These are phyloP conservation scores for Glaucomys volans DNA, from an alignment of 2,113 vertebrate species.

Conservation along the genomic window DNA sequence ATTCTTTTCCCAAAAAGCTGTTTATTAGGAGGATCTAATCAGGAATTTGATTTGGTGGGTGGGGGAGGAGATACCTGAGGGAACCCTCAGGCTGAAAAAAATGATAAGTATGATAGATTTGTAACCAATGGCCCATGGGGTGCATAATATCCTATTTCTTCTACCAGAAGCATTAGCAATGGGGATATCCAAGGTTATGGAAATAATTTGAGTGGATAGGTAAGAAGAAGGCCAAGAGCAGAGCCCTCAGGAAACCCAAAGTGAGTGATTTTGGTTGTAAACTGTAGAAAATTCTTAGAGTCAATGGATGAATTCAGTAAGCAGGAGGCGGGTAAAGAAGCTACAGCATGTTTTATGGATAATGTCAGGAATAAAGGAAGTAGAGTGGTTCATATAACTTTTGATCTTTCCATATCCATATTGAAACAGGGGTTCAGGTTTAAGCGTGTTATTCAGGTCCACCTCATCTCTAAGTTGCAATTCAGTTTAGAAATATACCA, in stretches of 20 bases:
- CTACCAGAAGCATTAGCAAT: background rate
- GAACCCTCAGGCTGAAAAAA: slow-evolving; percentile 6
- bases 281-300: background rate
- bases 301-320: background rate
- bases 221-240: background rate
- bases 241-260: background rate
- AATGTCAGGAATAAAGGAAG: background rate
- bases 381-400: background rate
- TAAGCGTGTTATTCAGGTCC: background rate
- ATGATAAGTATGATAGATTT: background rate
- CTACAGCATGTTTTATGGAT: background rate
- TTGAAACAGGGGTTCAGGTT: background rate
- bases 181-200: too few relatives aligned
- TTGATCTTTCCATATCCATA: background rate
- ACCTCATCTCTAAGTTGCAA: background rate
- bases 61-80: background rate
- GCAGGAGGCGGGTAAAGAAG: background rate
- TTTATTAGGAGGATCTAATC: background rate
- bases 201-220: background rate
- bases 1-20: background rate
- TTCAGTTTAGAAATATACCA: background rate
- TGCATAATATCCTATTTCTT: background rate
- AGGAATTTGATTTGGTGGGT: background rate
- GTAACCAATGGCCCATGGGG: background rate
- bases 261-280: background rate